Conservation (phyloP, 2,888 invertebrate species). For the Caenorhabditis sp. region DNA sequence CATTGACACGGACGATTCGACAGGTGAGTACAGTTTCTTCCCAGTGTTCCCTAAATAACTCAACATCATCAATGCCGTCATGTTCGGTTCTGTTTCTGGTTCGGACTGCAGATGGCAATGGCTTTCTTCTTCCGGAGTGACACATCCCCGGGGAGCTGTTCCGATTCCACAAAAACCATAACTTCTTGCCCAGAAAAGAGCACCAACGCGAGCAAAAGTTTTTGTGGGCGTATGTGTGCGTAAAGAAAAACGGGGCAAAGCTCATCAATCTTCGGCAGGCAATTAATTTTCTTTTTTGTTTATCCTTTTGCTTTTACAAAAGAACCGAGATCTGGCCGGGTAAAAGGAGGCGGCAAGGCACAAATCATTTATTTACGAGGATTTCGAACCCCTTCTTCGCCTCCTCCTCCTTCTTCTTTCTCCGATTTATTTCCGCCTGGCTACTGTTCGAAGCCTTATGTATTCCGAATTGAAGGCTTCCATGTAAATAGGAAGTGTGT, state of each 20-base stretch:
- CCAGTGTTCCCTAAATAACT: no score
- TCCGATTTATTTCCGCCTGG: constrained; percentile 53
- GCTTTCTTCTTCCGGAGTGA: constrained; percentile 18
- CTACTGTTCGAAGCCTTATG: constrained; percentile 44
- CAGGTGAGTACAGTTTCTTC: no score
- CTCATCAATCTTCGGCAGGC: constrained; percentile 44
- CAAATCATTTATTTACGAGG: constrained; percentile 56
- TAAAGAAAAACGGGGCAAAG: constrained; percentile 28
- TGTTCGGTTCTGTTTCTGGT: constrained; percentile 8
- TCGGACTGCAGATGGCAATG: background rate
- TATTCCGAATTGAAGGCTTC: constrained; percentile 33
- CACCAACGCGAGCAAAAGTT: constrained; percentile 14
- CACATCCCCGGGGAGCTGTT: constrained; percentile 43
- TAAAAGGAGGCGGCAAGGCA: constrained; percentile 32
- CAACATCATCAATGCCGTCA: background rate
- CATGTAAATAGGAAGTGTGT: constrained; percentile 35
- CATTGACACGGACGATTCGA: constrained; percentile 70
- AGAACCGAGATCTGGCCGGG: constrained; percentile 10
- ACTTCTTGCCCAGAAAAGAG: constrained; percentile 34
- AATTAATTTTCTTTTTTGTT: constrained; percentile 56
- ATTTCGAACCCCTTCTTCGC: constrained; percentile 26
- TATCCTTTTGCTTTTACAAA: constrained; percentile 28
- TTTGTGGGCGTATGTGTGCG: constrained; percentile 32
- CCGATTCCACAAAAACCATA: constrained; percentile 45
- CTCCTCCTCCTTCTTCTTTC: constrained; percentile 17